Conservation (phyloP, 2,888 invertebrate species). For the Synanthedon vespiformis region DNA sequence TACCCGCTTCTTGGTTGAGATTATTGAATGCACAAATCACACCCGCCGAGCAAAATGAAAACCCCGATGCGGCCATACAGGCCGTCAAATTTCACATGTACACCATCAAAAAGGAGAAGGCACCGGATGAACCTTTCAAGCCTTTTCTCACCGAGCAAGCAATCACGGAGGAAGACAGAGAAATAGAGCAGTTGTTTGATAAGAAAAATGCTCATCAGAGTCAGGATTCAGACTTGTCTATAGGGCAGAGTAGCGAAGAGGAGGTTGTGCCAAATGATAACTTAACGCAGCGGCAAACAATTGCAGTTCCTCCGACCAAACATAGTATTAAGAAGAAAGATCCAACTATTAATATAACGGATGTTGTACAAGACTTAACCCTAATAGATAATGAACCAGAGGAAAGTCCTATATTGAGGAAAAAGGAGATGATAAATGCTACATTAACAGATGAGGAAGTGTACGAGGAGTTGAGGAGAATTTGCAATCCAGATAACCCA, state of each 20-base stretch:
- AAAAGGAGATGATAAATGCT: slow-evolving; percentile 67
- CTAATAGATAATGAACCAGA: slow-evolving; percentile 55
- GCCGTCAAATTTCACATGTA: slow-evolving; percentile 93
- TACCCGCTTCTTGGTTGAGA: slow-evolving; percentile 86
- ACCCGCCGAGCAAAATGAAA: slow-evolving; percentile 86
- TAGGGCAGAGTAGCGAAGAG: slow-evolving; percentile 68
- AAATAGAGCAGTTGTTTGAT: slow-evolving; percentile 81
- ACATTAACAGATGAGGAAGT: slow-evolving; percentile 79
- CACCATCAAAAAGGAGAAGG: slow-evolving; percentile 86
- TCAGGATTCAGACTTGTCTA: slow-evolving; percentile 66
- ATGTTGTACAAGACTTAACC: slow-evolving; percentile 51
- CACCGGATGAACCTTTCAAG: slow-evolving; percentile 78
- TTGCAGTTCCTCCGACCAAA: slow-evolving; percentile 67
- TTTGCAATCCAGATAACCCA: slow-evolving; percentile 88
- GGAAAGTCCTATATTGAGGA: slow-evolving; percentile 72
- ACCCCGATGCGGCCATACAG: slow-evolving; percentile 90
- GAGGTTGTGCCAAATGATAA: slow-evolving; percentile 52
- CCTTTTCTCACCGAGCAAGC: slow-evolving; percentile 84
- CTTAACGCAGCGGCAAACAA: slow-evolving; percentile 59
- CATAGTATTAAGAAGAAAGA: slow-evolving; percentile 51
- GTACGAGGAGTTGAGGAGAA: slow-evolving; percentile 79
- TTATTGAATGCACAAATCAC: slow-evolving; percentile 86
- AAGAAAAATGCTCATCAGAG: slow-evolving; percentile 80
- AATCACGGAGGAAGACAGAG: slow-evolving; percentile 85
- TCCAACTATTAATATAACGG: slow-evolving; percentile 39